Percentiles rank a stretch among this genome's conserved stretches.
Evolutionary conservation across 2,888 invertebrate genomes (phyloP).

Genomic region (Limnephilus auricula): DNA sequence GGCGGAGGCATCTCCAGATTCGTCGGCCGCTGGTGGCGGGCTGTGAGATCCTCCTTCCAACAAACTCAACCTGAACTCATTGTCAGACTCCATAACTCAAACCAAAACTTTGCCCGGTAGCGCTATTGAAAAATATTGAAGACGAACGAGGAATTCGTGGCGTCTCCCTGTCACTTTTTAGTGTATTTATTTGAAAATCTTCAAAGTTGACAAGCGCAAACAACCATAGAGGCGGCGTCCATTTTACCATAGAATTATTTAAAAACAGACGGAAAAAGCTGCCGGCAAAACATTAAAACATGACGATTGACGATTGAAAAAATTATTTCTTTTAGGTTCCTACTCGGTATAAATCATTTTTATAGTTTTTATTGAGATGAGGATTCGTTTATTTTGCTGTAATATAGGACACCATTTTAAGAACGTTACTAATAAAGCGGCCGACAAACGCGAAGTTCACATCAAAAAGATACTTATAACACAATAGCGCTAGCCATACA

Average conservation of each 20-base stretch:
- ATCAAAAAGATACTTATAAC: too few species aligned
- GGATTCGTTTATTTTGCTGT: neutral
- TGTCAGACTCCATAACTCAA: constrained; percentile 73
- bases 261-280: constrained; percentile 1
- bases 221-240: constrained; percentile 65
- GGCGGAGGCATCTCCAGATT: constrained; percentile 51
- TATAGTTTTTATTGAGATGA: too few species aligned
- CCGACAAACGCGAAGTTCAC: too few species aligned
- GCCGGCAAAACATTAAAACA: neutral
- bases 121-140: constrained; percentile 47
- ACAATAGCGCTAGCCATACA: too few species aligned
- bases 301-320: neutral
- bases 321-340: neutral
- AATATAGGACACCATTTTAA: too few species aligned
- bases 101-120: neutral
- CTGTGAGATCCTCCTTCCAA: constrained; percentile 76
- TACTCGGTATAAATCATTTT: neutral
- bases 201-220: constrained; percentile 65
- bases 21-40: constrained; percentile 72
- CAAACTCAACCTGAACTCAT: constrained; percentile 72
- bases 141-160: neutral
- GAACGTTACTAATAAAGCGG: too few species aligned
- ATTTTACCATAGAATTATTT: constrained; percentile 54
- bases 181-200: constrained; percentile 44
- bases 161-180: constrained; percentile 24